Evolutionary conservation across 2,113 vertebrate species (phyloP), one percentile per base, ranked within the genome.

Genomic region (Rhinoderma darwinii): DNA sequence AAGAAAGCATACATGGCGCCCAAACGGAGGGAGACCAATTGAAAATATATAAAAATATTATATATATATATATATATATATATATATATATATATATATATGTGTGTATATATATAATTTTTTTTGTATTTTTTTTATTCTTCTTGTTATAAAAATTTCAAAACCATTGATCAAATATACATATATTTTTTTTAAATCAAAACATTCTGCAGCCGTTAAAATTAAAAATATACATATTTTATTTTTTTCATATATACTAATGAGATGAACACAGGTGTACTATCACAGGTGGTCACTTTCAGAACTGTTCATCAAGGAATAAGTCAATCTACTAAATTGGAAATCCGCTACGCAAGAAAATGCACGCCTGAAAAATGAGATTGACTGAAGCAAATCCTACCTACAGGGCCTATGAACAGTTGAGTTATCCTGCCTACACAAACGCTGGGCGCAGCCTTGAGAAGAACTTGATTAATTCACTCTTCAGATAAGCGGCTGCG

Each of bases 391-490:
- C 15, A 84, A 84, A 74, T 74, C 50, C 82, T 35, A 50, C 39
- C 75, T 70, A 68, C 32, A 79, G 32, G 32, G 61, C 66, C 84
- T 51, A 37, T 15, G 43, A 51, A 27, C 11, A 27, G 70, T 78
- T 32, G 7, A 41, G 68, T 73, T 43, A 59, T 61, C 30, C 44
- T 43, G 61, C 22, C 25, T 56, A 18, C 84, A 56, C 30, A 70
- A 86, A 50, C 43, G 56, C 85, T 56, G 78, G 50, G 74, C 5
- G 50, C 14, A 41, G 78, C 68, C 85, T 75, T 87, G 66, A 41
- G 66, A 80, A 30, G 63, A 35, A 39, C 47, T 61, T 51, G 78
- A 82, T 87, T 72, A 79, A 86, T 73, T 86, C 66, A 81, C 84
- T 39, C 76, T 72, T 14, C 18, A 74, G 78, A 82, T 82, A 74